phyloP scores from a whole-genome alignment of 2,797 vertebrate genomes.

The Amblyopsis hoosieri region DNA sequence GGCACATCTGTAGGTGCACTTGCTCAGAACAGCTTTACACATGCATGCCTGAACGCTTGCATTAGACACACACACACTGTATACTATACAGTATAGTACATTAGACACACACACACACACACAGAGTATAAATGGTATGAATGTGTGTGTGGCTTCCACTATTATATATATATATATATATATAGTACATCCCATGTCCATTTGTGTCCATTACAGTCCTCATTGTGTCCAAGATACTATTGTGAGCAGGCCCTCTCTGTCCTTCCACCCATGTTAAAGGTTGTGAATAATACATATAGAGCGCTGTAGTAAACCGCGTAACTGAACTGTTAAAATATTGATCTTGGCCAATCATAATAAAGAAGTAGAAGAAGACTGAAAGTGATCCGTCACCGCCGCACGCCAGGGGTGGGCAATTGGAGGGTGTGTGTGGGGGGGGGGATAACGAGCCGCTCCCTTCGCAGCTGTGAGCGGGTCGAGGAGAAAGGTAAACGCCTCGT shows the following conservation, averaged over 20 bases:
- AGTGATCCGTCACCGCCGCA: conserved; percentile 73
- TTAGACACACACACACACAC: conserved; percentile 13
- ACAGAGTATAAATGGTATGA: not conserved
- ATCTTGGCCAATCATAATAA: conserved; percentile 83
- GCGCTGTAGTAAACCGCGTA: conserved; percentile 72
- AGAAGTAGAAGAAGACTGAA: conserved; percentile 66
- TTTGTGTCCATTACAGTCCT: conserved; percentile 60
- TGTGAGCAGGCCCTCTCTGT: conserved; percentile 47
- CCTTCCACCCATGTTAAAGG: conserved; percentile 60
- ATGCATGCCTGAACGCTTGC: too few species aligned
- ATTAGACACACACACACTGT: too few species aligned
- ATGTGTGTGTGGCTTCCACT: not conserved
- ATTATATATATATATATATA: conserved; percentile 2
- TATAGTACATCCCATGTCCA: conserved; percentile 23
- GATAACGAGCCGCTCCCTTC: conserved; percentile 53
- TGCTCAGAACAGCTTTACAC: too few species aligned
- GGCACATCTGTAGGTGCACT: too few species aligned
- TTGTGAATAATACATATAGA: conserved; percentile 82
- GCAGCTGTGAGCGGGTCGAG: conserved; percentile 59
- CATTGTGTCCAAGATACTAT: conserved; percentile 56
- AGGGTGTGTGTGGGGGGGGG: too few species aligned
- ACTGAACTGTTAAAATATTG: conserved; percentile 83
- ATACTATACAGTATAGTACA: too few species aligned
- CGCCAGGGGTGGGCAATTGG: too few species aligned
- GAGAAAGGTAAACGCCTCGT: conserved; percentile 72